Conservation (phyloP, 2,797 vertebrate species). For the Pygocentrus nattereri region DNA sequence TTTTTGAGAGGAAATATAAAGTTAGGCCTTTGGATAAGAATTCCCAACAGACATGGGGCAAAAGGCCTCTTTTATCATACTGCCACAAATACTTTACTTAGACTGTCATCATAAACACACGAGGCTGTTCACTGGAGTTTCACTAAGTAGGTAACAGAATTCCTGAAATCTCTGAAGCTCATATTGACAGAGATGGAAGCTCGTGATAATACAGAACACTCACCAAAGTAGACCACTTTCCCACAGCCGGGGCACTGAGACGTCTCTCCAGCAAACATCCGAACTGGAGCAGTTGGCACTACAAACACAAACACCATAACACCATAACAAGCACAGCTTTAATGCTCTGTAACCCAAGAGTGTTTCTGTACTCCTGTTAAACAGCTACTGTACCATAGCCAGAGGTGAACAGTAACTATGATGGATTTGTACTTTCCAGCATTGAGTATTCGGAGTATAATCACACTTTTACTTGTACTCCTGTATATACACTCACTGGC, state of each 20-base stretch:
- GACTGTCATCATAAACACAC: no score
- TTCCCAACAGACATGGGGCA: no score
- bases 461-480: no score
- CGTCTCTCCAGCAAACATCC: conserved; percentile 76
- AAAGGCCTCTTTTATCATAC: no score
- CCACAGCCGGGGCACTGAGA: conserved; percentile 75
- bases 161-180: conserved; percentile 21
- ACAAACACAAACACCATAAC: neutral
- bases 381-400: neutral
- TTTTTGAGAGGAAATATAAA: no score
- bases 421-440: neutral
- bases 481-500: no score
- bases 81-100: no score
- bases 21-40: no score
- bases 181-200: neutral
- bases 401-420: neutral
- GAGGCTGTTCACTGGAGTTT: no score
- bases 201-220: conserved; percentile 49
- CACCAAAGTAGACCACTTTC: conserved; percentile 78
- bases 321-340: neutral
- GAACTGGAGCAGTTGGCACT: conserved; percentile 53
- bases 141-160: no score
- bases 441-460: no score
- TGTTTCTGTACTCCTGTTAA: neutral
- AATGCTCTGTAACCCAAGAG: neutral